Base-by-base conservation (phyloP, 2,797 vertebrate species). In the Myioborus melanocephalus region DNA sequence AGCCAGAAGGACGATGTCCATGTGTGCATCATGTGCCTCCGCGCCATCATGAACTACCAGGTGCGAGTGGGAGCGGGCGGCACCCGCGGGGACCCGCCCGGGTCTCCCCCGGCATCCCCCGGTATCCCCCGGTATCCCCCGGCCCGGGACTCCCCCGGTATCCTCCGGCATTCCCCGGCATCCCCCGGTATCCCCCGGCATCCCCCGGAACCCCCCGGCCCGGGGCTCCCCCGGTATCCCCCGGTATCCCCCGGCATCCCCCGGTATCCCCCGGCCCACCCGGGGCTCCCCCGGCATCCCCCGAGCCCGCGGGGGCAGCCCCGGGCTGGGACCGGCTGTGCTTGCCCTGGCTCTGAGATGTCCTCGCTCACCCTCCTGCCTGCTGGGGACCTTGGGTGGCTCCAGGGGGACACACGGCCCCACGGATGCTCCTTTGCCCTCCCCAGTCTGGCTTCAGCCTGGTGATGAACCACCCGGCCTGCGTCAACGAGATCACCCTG, bases 21-120 rank as follows among this genome's bases (percentile, higher is more conserved):
- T 1, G 98, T 99, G 44, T 99, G 99, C 97, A 99, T 99, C 96
- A 99, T 99, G 99, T 99, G 99, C 75, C 96, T 99, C 59, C 98
- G 99, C 0, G 99, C 99, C 97, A 99, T 99, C 98, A 99, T 99
- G 99, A 99, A 99, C 97, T 99, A 99, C 82, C 99, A 99, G 99
- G 99, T 99, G 28, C 35, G 90, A 52, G 41, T 99, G 28, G 37
- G 90, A 52, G 37, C 5, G 52, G 50, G 66, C 12, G 8, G 10
- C 2, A 1, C 2, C 63, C 16, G 32, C 23, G 47, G 47, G 47
- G 14, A 26, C 23, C 37, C 37, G 37, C 37, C 37, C 37, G 37
- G 37, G 37, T 10, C 37, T 37, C 37, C 18, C 3, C 26, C 1
- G 37, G 37, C 10, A 35, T 35, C 35, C 35, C 10, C 35, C 35